phyloP scores from a whole-genome alignment of 1,140 invertebrate species.

The Seison nebaliae region DNA sequence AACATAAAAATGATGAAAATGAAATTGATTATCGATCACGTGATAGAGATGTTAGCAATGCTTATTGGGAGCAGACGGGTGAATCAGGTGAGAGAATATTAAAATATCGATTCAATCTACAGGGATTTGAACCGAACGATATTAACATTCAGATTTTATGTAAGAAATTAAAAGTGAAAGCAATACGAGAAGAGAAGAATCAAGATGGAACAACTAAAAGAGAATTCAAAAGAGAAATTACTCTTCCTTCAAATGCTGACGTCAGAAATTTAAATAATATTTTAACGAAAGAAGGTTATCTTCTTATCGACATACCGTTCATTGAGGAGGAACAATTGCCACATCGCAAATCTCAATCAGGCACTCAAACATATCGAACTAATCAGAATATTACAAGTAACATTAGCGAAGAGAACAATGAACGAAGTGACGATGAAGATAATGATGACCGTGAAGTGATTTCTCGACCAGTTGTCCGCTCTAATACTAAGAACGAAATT shows the following conservation, averaged over 20 bases:
- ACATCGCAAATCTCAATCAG: not conserved
- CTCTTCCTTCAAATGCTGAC: slow-evolving; percentile 6
- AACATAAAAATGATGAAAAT: not conserved
- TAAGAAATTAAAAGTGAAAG: slow-evolving; percentile 8
- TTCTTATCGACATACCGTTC: slow-evolving; percentile 6
- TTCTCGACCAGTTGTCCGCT: not conserved
- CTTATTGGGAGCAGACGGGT: not conserved
- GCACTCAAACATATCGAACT: not conserved
- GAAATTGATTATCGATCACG: not conserved
- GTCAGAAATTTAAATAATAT: slow-evolving; percentile 8
- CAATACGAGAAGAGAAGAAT: slow-evolving; percentile 8
- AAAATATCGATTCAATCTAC: slow-evolving; percentile 11
- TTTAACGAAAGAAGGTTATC: slow-evolving; percentile 4
- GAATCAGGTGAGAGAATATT: not conserved
- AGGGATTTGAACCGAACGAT: slow-evolving; percentile 11
- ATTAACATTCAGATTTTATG: slow-evolving; percentile 7
- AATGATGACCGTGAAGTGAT: not conserved
- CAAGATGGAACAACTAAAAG: slow-evolving; percentile 3
- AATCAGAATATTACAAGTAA: not conserved
- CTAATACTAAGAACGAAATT: not conserved
- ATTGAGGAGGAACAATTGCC: not conserved
- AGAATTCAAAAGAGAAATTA: slow-evolving; percentile 13
- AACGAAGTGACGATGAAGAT: not conserved
- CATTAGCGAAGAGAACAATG: not conserved
- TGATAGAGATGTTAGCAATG: not conserved